These are phyloP conservation scores for Apodemia mormo DNA, from an alignment of 2,888 invertebrate genomes.

Conservation along the genomic window DNA sequence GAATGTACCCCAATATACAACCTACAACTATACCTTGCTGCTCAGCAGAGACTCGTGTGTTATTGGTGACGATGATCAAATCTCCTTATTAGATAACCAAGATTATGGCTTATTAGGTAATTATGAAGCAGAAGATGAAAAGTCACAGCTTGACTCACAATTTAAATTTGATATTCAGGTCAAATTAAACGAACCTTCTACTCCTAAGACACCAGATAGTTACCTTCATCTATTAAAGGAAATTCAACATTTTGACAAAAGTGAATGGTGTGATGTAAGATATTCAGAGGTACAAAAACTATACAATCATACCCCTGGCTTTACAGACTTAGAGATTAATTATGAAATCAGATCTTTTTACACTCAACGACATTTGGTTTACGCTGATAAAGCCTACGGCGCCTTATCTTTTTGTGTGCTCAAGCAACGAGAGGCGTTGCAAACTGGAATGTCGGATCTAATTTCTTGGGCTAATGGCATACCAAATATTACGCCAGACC, in stretches of 20 bases:
- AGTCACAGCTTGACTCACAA: not conserved
- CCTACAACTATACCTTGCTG: not conserved
- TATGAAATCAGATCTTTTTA: slow-evolving; percentile 19
- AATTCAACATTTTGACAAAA: slow-evolving; percentile 18
- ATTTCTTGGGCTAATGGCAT: not conserved
- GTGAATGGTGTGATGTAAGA: slow-evolving; percentile 19
- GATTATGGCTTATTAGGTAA: not conserved
- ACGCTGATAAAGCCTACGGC: slow-evolving; percentile 13
- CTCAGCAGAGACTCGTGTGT: not conserved
- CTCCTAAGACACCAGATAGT: not conserved
- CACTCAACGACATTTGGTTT: slow-evolving; percentile 5
- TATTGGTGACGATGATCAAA: not conserved
- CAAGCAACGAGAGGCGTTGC: slow-evolving; percentile 19
- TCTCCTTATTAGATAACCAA: not conserved
- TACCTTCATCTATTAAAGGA: slow-evolving; percentile 2
- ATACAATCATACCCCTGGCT: slow-evolving; percentile 13
- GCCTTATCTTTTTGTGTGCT: slow-evolving; percentile 10
- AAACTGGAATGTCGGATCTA: not conserved
- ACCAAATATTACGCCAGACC: not conserved
- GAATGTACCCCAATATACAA: not conserved
- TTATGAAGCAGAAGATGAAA: not conserved
- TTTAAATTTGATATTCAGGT: slow-evolving; percentile 17
- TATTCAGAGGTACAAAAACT: slow-evolving; percentile 20
- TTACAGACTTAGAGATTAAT: slow-evolving; percentile 16
- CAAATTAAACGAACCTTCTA: slow-evolving; percentile 15